Evolutionary conservation across 2,797 vertebrate genomes (phyloP).

Genomic region (Pseudochromis fuscus): DNA sequence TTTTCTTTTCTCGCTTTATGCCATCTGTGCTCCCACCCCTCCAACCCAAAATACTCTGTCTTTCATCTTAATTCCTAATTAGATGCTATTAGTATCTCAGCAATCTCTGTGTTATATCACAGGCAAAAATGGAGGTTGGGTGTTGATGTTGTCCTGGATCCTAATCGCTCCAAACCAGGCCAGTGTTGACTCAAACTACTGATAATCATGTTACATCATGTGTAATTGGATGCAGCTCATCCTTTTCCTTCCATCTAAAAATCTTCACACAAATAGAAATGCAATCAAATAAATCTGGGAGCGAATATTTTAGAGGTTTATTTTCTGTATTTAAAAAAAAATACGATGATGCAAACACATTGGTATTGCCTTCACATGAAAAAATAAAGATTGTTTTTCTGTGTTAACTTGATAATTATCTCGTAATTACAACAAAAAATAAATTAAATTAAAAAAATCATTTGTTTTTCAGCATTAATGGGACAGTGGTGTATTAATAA

Average conservation of each 20-base stretch:
- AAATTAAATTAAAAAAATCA: too few relatives aligned
- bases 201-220: conserved; percentile 71
- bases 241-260: conserved; percentile 22
- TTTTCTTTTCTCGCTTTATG: conserved; percentile 9
- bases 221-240: conserved; percentile 41
- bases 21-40: conserved; percentile 54
- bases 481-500: too few relatives aligned
- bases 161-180: conserved; percentile 62
- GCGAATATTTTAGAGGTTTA: conserved; percentile 7
- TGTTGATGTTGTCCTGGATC: conserved; percentile 50
- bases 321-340: too few relatives aligned
- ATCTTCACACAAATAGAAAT: conserved; percentile 33
- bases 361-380: neutral
- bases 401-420: too few relatives aligned
- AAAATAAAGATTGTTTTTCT: too few relatives aligned
- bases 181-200: too few relatives aligned
- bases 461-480: too few relatives aligned
- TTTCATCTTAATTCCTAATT: conserved; percentile 58
- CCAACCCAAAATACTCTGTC: conserved; percentile 32
- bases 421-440: too few relatives aligned
- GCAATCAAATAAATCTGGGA: conserved; percentile 16
- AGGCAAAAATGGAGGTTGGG: conserved; percentile 21
- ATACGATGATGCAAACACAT: neutral
- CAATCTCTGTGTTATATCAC: conserved; percentile 30
- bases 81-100: conserved; percentile 39